Base-by-base conservation (phyloP, 1,140 invertebrate genomes). In the Achroia grisella region DNA sequence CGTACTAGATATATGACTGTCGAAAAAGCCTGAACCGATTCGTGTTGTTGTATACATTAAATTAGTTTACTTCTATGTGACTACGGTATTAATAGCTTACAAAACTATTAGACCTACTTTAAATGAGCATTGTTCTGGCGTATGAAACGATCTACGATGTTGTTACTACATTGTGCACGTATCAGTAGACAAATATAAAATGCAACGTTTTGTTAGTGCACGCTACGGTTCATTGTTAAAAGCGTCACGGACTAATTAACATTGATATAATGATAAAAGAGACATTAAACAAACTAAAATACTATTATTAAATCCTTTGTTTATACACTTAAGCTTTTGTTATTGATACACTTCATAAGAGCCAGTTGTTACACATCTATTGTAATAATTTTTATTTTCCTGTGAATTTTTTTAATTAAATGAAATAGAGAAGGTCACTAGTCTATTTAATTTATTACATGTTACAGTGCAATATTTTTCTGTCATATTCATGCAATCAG, bases 121-220 rank as follows among this genome's bases (percentile, higher is more conserved):
- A 52, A 61, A 56, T 54, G 34, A 45, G 57, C 56, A 68, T 64
- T 62, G 62, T 64, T 54, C 46, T 34, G 53, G 37, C 45, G 44
- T 57, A 53, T 35, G 2, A 35, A 63, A 54, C 44, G 33, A 36
- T 39, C 33, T 52, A 48, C 45, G 56, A 52, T 37, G 32, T 49
- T 55, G 35, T 51, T 60, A 43, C 43, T 52, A 31, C 31, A 48
- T 34, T 40, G 39, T 53, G 34, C 10, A 9, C 15, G 23, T 27
- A 39, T 13, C 37, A 44, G 55, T 57, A 23, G 17, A 6, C 35
- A 37, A 23, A 37, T 13, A 17, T 37, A 23, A 23, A 23, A 48
- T 56, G 47, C 42, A 53, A 52, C 52, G 54, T 55, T 57, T 57
- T 61, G 48, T 45, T 46, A 44, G 31, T 59, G 45, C 48, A 39